phyloP scores from a whole-genome alignment of 1,140 invertebrate genomes.

The Drosophila elegans region DNA sequence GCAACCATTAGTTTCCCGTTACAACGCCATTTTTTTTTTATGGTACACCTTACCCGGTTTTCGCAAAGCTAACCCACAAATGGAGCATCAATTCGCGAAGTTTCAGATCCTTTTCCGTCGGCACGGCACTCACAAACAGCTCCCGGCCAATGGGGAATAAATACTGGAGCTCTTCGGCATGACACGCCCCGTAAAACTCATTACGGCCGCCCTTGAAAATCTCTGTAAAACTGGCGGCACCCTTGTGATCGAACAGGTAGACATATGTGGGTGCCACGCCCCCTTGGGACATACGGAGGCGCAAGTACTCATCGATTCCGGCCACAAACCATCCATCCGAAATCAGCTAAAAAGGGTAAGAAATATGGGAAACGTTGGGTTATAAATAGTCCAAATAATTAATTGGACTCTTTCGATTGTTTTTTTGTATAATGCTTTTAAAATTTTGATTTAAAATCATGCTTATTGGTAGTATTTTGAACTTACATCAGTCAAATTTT shows the following conservation, averaged over 20 bases:
- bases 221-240: slow-evolving; percentile 88
- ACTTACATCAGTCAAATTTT: slow-evolving; percentile 86
- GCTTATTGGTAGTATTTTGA: no score
- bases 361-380: no score
- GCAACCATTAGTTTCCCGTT: background rate
- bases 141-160: slow-evolving; percentile 88
- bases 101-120: slow-evolving; percentile 85
- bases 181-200: slow-evolving; percentile 89
- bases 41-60: slow-evolving; percentile 86
- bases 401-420: background rate
- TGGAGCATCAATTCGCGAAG: slow-evolving; percentile 86
- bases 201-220: slow-evolving; percentile 88
- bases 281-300: slow-evolving; percentile 85
- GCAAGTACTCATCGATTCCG: slow-evolving; percentile 87
- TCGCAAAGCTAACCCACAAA: slow-evolving; percentile 90
- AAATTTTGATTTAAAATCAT: background rate
- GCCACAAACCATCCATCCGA: slow-evolving; percentile 89
- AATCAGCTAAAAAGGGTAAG: slow-evolving; percentile 86
- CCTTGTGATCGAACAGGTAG: slow-evolving; percentile 88
- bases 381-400: no score
- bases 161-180: slow-evolving; percentile 91
- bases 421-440: background rate
- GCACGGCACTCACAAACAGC: slow-evolving; percentile 85
- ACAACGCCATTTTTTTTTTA: no score
- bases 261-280: slow-evolving; percentile 87